Percentiles rank a stretch among this genome's conserved stretches.
Evolutionary conservation across 64 coral and sea anemone genomes (phyloP).

Genomic region (Dendrophyllia cribrosa): DNA sequence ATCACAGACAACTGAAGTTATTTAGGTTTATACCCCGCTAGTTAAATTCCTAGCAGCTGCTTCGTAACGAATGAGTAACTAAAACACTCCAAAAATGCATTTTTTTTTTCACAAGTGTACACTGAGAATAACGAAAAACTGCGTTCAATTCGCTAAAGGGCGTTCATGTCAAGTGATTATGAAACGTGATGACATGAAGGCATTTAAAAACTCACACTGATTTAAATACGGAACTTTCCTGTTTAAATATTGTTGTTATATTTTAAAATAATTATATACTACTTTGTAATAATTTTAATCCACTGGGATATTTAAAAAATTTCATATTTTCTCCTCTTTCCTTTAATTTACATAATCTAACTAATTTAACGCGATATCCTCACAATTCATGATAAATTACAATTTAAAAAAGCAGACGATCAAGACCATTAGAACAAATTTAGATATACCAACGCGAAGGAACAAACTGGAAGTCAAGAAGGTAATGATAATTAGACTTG

Average conservation of each 20-base stretch:
- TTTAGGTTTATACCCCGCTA: slow-evolving; percentile 11
- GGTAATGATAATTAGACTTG: not conserved
- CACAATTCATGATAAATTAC: too few species aligned
- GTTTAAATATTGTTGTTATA: not conserved
- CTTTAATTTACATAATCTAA: too few species aligned
- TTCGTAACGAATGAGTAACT: not conserved
- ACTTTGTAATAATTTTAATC: not conserved
- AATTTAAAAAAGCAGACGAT: not conserved
- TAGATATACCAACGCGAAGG: not conserved
- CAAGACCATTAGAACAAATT: not conserved
- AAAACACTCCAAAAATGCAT: not conserved
- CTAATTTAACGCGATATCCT: too few species aligned
- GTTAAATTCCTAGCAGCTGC: slow-evolving; percentile 29
- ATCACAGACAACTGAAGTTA: slow-evolving; percentile 19
- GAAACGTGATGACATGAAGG: slow-evolving; percentile 9
- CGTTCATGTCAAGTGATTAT: not conserved
- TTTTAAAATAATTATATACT: not conserved
- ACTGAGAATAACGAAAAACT: not conserved
- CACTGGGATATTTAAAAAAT: not conserved
- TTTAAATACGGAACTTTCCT: not conserved
- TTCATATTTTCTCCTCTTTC: too few species aligned
- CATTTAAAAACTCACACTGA: not conserved
- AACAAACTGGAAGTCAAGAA: not conserved
- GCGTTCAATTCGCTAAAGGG: not conserved
- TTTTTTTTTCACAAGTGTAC: not conserved